Percentiles rank a stretch among this genome's conserved stretches.
phyloP scores from a whole-genome alignment of 2,888 invertebrate species.

The Hydrotaea diabolus region DNA sequence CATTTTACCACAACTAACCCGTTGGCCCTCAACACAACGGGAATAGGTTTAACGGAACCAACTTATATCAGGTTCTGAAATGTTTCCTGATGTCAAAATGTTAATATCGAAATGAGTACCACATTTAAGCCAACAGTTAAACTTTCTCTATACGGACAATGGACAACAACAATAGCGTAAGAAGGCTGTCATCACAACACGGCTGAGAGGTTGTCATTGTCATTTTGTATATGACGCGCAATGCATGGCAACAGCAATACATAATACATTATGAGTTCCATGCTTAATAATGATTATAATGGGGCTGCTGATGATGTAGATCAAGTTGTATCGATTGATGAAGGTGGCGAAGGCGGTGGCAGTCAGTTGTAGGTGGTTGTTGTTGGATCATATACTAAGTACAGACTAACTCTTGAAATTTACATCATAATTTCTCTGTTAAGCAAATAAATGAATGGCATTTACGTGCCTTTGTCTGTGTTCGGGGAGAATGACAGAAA shows the following conservation, averaged over 20 bases:
- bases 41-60: too few relatives aligned
- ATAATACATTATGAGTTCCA: slow-evolving; percentile 20
- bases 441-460: slow-evolving; percentile 28
- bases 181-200: too few relatives aligned
- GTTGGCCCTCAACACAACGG: too few relatives aligned
- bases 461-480: slow-evolving; percentile 8
- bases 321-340: not conserved
- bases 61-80: too few relatives aligned
- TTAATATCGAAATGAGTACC: not conserved
- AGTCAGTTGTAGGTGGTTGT: not conserved
- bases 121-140: not conserved
- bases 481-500: not conserved
- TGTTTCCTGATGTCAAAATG: too few relatives aligned
- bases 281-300: slow-evolving; percentile 5
- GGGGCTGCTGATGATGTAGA: not conserved
- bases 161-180: not conserved
- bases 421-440: slow-evolving; percentile 28
- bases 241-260: not conserved
- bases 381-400: not conserved
- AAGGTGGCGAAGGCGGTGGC: not conserved
- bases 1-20: too few relatives aligned
- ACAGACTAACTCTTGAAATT: slow-evolving; percentile 11
- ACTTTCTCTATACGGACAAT: slow-evolving; percentile 5
- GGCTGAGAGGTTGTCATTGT: slow-evolving; percentile 33
- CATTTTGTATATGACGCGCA: not conserved